phyloP scores from a whole-genome alignment of 2,113 vertebrate species.

The Zeus faber region DNA sequence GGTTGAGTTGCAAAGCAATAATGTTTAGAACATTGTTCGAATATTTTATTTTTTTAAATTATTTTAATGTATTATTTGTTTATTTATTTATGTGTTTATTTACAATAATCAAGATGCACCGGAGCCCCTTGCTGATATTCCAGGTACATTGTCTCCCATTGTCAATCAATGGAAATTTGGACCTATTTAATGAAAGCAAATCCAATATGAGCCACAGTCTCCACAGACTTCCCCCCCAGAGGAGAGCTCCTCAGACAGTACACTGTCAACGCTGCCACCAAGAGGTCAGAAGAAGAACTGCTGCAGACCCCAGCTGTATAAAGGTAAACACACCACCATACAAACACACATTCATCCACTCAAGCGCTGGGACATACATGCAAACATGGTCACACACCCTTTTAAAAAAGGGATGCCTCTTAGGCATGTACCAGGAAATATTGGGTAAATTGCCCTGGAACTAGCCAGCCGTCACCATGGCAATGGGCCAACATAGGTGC shows the following conservation, averaged over 20 bases:
- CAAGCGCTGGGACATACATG: constrained; percentile 20
- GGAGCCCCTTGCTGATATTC: constrained; percentile 18
- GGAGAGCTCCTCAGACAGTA: constrained; percentile 24
- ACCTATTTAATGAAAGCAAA: constrained; percentile 14
- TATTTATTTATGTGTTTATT: not conserved
- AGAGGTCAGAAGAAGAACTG: constrained; percentile 61
- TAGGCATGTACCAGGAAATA: constrained; percentile 71
- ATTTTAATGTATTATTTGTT: too few species aligned
- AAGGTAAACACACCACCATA: constrained; percentile 10
- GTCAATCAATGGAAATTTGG: constrained; percentile 10
- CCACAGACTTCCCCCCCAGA: not conserved
- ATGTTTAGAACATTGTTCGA: not conserved
- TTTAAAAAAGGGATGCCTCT: constrained; percentile 52
- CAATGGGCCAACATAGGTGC: constrained; percentile 52
- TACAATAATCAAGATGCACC: constrained; percentile 1
- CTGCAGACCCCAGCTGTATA: constrained; percentile 35
- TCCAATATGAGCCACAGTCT: constrained; percentile 14
- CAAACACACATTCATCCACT: constrained; percentile 21
- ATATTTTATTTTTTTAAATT: not conserved
- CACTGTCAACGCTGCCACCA: constrained; percentile 73
- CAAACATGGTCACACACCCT: constrained; percentile 57
- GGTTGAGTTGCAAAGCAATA: too few species aligned
- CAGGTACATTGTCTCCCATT: constrained; percentile 3
- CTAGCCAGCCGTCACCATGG: constrained; percentile 58
- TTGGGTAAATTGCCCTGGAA: constrained; percentile 67